A percentile compares a stretch with the other conserved stretches of the same genome.
These are phyloP conservation scores for Dipodomys ordii DNA, from an alignment of 2,113 vertebrate genomes.

Conservation along the genomic window DNA sequence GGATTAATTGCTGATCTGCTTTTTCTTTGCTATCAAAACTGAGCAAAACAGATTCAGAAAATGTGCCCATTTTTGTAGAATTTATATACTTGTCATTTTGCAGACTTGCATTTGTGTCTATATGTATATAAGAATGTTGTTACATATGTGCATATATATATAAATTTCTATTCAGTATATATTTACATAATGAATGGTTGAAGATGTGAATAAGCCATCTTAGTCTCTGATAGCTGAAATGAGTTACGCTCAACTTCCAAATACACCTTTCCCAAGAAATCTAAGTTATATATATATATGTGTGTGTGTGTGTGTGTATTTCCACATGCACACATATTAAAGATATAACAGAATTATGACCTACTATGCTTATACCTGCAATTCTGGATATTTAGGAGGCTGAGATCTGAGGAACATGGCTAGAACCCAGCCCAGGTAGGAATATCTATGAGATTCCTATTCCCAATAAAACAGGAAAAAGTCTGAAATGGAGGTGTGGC, in stretches of 20 bases:
- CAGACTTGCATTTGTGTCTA: neutral
- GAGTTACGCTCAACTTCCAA: neutral
- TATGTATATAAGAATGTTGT: neutral
- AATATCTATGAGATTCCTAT: too few relatives aligned
- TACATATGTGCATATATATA: neutral
- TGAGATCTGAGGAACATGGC: too few relatives aligned
- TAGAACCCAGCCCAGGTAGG: too few relatives aligned
- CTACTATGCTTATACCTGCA: too few relatives aligned
- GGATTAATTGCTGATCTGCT: neutral
- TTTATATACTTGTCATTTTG: neutral
- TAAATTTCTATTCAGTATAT: neutral
- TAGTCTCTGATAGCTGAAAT: neutral
- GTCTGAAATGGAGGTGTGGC: too few relatives aligned
- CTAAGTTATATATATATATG: neutral
- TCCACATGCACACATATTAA: neutral
- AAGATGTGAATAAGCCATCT: neutral
- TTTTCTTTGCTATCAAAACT: neutral
- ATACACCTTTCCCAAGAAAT: neutral
- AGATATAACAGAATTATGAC: neutral
- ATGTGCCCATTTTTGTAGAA: neutral
- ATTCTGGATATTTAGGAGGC: too few relatives aligned
- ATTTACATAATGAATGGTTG: neutral
- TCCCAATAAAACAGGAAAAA: too few relatives aligned
- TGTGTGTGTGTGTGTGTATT: too few relatives aligned
- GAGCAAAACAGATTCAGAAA: neutral